Evolutionary conservation across 2,113 vertebrate species (phyloP), one percentile per base, ranked within the genome.

Genomic region (Alligator sinensis): DNA sequence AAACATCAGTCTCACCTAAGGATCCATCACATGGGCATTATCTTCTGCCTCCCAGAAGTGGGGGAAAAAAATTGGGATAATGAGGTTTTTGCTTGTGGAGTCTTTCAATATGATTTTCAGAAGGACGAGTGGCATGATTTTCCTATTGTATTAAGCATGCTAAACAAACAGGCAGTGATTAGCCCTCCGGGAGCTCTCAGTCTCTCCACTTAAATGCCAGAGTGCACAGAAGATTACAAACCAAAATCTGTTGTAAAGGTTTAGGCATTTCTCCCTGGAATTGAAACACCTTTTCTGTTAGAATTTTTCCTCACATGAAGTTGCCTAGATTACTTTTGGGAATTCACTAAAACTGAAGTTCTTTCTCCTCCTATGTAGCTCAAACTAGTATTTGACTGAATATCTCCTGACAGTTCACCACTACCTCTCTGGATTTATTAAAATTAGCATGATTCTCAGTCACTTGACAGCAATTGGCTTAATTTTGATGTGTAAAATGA

Each of bases 401-500:
- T 84, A 91, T 60, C 4, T 94, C 78, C 3, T 94, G 94, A 95
- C 91, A 91, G 90, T 80, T 89, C 76, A 91, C 75, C 84, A 94
- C 74, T 11, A 83, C 84, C 87, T 94, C 88, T 72, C 80, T 74
- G 91, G 86, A 82, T 94, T 96, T 86, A 34, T 82, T 91, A 84
- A 84, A 83, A 88, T 84, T 82, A 94, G 12, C 77, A 10, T 5
- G 77, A 83, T 82, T 92, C 80, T 81, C 79, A 74, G 87, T 87
- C 77, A 62, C 87, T 94, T 80, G 88, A 87, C 88, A 84, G 86
- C 80, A 84, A 34, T 82, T 81, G 82, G 84, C 94, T 95, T 90
- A 61, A 96, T 96, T 95, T 93, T 76, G 78, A 92, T 94, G 91
- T 83, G 80, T 94, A 90, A 97, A 96, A 90, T 77, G 74, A 88